Evolutionary conservation across 2,113 vertebrate species (phyloP), one percentile per base, ranked within the genome.

Genomic region (Stigmatopora argus): DNA sequence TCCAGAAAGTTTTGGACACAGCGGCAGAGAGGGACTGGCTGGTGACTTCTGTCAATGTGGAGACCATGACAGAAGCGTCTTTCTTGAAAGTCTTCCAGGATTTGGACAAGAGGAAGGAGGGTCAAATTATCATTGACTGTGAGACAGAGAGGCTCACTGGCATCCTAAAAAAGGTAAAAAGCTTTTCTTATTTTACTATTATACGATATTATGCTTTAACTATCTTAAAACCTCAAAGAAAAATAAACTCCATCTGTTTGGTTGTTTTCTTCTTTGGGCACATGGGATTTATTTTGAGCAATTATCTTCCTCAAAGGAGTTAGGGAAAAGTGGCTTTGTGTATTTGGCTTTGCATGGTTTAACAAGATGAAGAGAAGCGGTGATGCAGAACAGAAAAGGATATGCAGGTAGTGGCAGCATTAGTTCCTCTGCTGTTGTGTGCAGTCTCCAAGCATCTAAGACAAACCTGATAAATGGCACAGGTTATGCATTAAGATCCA

Each of bases 11-110:
- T 62, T 89, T 98, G 88, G 97, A 99, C 85, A 97, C 95, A 0
- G 96, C 96, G 23, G 96, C 97, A 0, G 96, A 98, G 85, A 94
- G 92, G 86, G 96, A 96, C 89, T 99, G 97, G 97, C 94, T 94
- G 82, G 96, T 99, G 83, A 98, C 96, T 38, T 98, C 96, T 0
- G 96, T 99, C 73, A 99, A 98, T 46, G 91, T 98, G 82, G 90
- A 99, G 85, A 97, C 94, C 0, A 97, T 96, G 81, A 97, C 96
- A 0, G 96, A 96, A 64, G 94, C 94, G 2, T 96, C 95, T 2
- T 98, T 98, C 78, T 72, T 94, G 48, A 72, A 97, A 86, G 94
- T 99, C 35, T 99, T 98, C 80, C 95, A 98, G 85, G 96, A 99
- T 83, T 86, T 99, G 85, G 95, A 95, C 85, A 97, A 97, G 89